These are phyloP conservation scores for Gnathonemus echidnorhynchus DNA, from an alignment of 2,113 vertebrate species.

Conservation along the genomic window DNA sequence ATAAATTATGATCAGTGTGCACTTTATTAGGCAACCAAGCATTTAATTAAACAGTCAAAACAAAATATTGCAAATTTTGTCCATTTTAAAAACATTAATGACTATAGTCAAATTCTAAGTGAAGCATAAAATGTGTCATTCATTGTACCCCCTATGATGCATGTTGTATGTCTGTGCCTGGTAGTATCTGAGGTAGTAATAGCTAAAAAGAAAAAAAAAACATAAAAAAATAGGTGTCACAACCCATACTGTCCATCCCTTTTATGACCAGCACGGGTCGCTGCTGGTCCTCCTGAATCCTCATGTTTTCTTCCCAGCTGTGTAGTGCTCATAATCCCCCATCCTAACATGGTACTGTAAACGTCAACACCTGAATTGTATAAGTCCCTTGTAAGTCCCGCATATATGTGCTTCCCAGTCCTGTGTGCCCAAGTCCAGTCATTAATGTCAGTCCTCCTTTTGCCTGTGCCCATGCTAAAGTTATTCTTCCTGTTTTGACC, in stretches of 20 bases:
- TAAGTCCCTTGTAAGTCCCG: too few species aligned
- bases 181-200: neutral
- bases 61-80: neutral
- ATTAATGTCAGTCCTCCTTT: too few species aligned
- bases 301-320: too few species aligned
- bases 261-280: neutral
- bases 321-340: too few species aligned
- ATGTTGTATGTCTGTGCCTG: neutral
- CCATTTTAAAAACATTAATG: neutral
- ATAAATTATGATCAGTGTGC: neutral
- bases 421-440: too few species aligned
- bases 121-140: neutral
- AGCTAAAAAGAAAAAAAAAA: neutral
- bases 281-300: too few species aligned
- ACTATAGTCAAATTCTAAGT: neutral
- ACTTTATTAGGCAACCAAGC: neutral
- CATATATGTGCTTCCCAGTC: too few species aligned
- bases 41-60: constrained; percentile 1
- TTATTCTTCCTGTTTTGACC: too few species aligned
- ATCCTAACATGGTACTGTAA: too few species aligned
- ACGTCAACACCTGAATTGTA: too few species aligned
- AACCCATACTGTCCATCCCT: neutral
- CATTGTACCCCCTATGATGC: neutral
- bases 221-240: neutral
- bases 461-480: too few species aligned